These are phyloP conservation scores for Odontocolon sp. DNA, from an alignment of 2,888 invertebrate species.

Conservation along the genomic window DNA sequence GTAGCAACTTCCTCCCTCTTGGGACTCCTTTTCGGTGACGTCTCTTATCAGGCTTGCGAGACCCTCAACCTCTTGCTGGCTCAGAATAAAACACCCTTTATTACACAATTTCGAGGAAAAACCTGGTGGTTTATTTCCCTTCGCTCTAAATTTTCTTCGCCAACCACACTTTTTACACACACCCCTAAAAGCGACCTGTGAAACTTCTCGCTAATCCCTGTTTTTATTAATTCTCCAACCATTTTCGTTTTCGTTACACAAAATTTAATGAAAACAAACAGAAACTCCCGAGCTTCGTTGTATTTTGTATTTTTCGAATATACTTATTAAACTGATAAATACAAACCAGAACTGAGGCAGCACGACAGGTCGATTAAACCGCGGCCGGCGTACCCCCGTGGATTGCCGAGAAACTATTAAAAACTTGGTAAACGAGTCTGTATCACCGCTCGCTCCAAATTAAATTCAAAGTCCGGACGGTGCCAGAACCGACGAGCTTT, in stretches of 20 bases:
- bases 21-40: constrained; percentile 12
- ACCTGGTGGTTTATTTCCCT: background rate
- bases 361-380: too few relatives aligned
- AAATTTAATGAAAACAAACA: too few relatives aligned
- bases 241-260: too few relatives aligned
- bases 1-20: background rate
- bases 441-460: constrained; percentile 14
- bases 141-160: background rate
- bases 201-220: too few relatives aligned
- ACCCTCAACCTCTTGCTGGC: background rate
- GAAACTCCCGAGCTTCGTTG: too few relatives aligned
- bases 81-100: background rate
- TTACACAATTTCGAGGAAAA: background rate
- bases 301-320: too few relatives aligned
- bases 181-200: background rate
- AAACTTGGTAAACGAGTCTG: constrained; percentile 15
- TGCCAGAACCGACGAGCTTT: too few relatives aligned
- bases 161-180: background rate
- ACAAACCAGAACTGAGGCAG: too few relatives aligned
- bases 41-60: background rate
- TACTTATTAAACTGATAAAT: too few relatives aligned
- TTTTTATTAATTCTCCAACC: too few relatives aligned
- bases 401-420: constrained; percentile 26
- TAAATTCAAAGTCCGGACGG: constrained; percentile 8
- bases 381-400: background rate